phyloP scores from a whole-genome alignment of 2,113 vertebrate genomes.

The Oceanites oceanicus region DNA sequence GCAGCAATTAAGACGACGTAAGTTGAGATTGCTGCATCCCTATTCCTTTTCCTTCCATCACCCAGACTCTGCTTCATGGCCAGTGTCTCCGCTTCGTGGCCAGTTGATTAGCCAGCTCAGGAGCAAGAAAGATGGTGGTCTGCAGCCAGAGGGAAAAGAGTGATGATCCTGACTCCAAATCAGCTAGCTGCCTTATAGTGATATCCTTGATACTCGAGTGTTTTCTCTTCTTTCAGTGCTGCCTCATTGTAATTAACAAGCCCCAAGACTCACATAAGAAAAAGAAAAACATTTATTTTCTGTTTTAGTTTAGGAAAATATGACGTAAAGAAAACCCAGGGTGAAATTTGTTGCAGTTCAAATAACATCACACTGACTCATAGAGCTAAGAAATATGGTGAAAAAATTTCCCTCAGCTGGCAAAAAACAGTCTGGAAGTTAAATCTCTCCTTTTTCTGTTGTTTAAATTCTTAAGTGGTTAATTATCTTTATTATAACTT shows the following conservation, averaged over 20 bases:
- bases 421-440: neutral
- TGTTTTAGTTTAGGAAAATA: neutral
- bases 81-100: neutral
- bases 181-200: neutral
- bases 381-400: neutral
- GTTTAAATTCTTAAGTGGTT: neutral
- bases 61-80: too few species aligned
- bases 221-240: neutral
- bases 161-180: neutral
- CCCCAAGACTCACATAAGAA: neutral
- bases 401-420: neutral
- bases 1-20: neutral
- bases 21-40: neutral
- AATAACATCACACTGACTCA: neutral
- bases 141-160: neutral
- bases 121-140: neutral
- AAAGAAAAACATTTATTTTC: neutral
- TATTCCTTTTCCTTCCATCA: neutral
- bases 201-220: fast-evolving
- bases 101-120: neutral
- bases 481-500: neutral
- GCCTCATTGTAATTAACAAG: neutral
- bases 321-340: neutral
- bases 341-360: neutral
- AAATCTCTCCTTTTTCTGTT: neutral